Evolutionary conservation across 2,797 vertebrate species (phyloP), one percentile per base, ranked within the genome.

Genomic region (Furcifer pardalis): DNA sequence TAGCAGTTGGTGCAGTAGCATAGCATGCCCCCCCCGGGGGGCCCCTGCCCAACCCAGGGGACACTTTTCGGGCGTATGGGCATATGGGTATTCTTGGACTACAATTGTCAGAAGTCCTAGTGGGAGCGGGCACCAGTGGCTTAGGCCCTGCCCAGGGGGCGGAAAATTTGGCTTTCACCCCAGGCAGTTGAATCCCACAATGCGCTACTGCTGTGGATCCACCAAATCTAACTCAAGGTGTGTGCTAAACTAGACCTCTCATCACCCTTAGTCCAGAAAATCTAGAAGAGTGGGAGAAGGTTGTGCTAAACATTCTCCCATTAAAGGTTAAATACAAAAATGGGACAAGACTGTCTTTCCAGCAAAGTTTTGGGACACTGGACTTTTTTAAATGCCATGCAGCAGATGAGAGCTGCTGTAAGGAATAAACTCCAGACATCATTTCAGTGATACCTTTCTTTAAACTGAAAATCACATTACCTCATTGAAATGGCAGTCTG

Each of bases 401-500:
- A 85, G 83, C 59, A 0, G 1, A 86, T 63, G 27, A 17, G 85
- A 85, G 81, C 0, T 87, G 86, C 91, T 91, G 83, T 91, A 90
- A 87, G 56, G 83, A 79, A 76, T 52, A 79, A 91, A 75, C 83
- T 72, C 73, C 77, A 5, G 80, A 42, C 80, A 77, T 89, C 49
- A 44, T 77, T 88, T 4, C 79, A 87, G 68, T 92, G 86, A 25
- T 87, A 40, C 88, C 81, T 90, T 79, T 63, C 30, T 60, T n/a
- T 37, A 44, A 72, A 42, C 17, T 17, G 42, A 46, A 27, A 42
- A 27, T 13, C 25, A 0, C 62, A 93, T 92, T 92, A 92, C 89
- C 86, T 93, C 91, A 94, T 86, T 91, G 87, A 78, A 35, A 77
- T 84, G 82, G 72, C 86, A 89, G 82, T 86, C 69, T 85, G 79